Base-by-base conservation (phyloP, 2,888 invertebrate genomes). In the Liopterus haemorrhoidalis region DNA sequence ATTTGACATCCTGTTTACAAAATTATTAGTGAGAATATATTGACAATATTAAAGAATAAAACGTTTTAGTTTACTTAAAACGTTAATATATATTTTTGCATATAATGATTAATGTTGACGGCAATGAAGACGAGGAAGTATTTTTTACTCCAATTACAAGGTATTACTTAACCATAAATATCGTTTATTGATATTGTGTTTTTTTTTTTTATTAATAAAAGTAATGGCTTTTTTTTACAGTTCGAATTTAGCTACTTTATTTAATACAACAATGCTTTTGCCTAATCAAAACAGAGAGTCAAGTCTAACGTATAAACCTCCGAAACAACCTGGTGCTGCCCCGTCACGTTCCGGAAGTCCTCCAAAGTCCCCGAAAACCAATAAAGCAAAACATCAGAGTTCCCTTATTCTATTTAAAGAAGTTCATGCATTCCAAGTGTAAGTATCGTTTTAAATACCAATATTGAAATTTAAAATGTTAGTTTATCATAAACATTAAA, bases 401-500 rank as follows among this genome's bases (percentile, higher is more conserved):
- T 43, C 53, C 18, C 57, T 62, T 4, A 28, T 63, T 21, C 49
- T 54, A 40, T 60, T 60, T 11, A 58, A 59, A 53, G 54, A 60
- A 31, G 59, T 62, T 9, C 44, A 50, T 24, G 50, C 59, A 15
- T 58, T 57, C 56, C 59, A 62, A 57, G 50, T 57, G 62, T 62
- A 56, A 52, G 58, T 54, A 37, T 15, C 16, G 19, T 15, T 32
- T 3, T 8, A 33, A 33, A 19, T 18, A 15, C 16, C 9, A 19
- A 33, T 2, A 32, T 32, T 14, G n/a, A n/a, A n/a, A n/a, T n/a
- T n/a, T n/a, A n/a, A n/a, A n/a, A n/a, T n/a, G n/a, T n/a, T n/a
- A n/a, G n/a, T n/a, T n/a, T n/a, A n/a, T n/a, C n/a, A n/a, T n/a
- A n/a, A n/a, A n/a, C n/a, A n/a, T n/a, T n/a, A n/a, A n/a, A n/a